Percentiles rank a stretch among this genome's conserved stretches.
Evolutionary conservation across 2,888 invertebrate genomes (phyloP).

Genomic region (Drosophila diplacantha): DNA sequence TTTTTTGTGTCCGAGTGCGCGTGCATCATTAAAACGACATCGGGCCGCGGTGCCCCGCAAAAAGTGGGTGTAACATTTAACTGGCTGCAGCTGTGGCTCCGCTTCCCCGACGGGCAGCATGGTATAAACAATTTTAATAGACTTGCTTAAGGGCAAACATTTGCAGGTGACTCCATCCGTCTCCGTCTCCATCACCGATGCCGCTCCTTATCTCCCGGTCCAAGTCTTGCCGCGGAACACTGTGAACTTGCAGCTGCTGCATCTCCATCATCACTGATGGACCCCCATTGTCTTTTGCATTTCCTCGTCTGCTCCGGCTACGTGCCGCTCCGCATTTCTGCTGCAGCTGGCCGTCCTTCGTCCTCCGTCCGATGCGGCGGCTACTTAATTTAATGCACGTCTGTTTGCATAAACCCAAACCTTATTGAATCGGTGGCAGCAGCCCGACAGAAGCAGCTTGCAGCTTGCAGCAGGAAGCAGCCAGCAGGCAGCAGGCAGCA

Average conservation of each 20-base stretch:
- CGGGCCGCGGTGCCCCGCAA: constrained; percentile 31
- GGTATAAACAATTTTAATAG: constrained; percentile 71
- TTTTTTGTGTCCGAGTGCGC: constrained; percentile 48
- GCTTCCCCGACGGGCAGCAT: constrained; percentile 28
- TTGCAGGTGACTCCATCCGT: constrained; percentile 40
- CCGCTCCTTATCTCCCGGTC: neutral
- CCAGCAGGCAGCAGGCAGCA: neutral
- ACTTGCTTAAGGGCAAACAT: constrained; percentile 70
- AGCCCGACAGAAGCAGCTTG: constrained; percentile 23
- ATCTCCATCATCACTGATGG: constrained; percentile 30
- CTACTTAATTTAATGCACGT: constrained; percentile 73
- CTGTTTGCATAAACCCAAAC: constrained; percentile 72
- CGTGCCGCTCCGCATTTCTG: constrained; percentile 60
- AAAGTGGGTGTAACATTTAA: constrained; percentile 55
- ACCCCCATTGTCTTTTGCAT: constrained; percentile 46
- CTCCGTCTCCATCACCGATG: constrained; percentile 10
- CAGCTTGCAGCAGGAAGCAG: neutral
- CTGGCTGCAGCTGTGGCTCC: constrained; percentile 48
- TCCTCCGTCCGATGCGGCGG: constrained; percentile 53
- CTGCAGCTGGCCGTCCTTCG: constrained; percentile 33
- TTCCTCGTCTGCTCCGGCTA: constrained; percentile 47
- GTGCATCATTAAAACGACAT: constrained; percentile 68
- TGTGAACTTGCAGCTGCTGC: constrained; percentile 35
- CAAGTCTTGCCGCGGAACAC: constrained; percentile 40
- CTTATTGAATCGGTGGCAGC: constrained; percentile 64